Evolutionary conservation across 2,113 vertebrate species (phyloP), one percentile per base, ranked within the genome.

Genomic region (Oreochromis spilurus): DNA sequence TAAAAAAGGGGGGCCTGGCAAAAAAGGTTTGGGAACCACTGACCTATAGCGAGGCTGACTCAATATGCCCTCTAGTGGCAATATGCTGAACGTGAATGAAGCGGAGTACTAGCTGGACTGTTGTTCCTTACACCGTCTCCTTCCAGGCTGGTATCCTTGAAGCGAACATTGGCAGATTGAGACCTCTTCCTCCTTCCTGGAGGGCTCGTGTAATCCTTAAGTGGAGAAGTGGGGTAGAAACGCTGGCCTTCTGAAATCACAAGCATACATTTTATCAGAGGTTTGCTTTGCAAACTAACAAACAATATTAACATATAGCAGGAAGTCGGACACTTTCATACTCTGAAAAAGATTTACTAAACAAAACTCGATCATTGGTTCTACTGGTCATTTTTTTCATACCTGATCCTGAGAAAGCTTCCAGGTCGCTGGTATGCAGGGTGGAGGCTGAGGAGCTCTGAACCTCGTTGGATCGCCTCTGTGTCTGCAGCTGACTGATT

Each of bases 341-440:
- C 19, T 36, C 43, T 67, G 19, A 67, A 52, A 48, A 70, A 11
- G 7, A 1, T 1, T 4, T 19, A 53, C 7, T 29, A 26, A 84
- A 52, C 36, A 31, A 84, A 45, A 50, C 6, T 8, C 1, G 10
- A 53, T 40, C 36, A 14, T 36, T 67, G 62, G 62, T 67, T 40
- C 7, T 40, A 40, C 36, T 67, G 36, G 19, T 67, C 36, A 5
- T 40, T 9, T 40, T 34, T 67, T 17, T 26, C 40, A 45, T 75
- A 99, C 98, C 98, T 94, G 96, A 92, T 11, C 79, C 82, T 4
- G 90, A 93, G 90, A 89, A 92, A 75, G 90, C 95, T 82, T 98
- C 98, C 65, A 98, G 87, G 88, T 99, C 98, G 90, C 98, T 99
- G 50, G 96, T 95, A 82, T 97, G 97, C 79, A 98, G 92, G 24